These are phyloP conservation scores for Climacteris rufus DNA, from an alignment of 2,113 vertebrate genomes.

Conservation along the genomic window DNA sequence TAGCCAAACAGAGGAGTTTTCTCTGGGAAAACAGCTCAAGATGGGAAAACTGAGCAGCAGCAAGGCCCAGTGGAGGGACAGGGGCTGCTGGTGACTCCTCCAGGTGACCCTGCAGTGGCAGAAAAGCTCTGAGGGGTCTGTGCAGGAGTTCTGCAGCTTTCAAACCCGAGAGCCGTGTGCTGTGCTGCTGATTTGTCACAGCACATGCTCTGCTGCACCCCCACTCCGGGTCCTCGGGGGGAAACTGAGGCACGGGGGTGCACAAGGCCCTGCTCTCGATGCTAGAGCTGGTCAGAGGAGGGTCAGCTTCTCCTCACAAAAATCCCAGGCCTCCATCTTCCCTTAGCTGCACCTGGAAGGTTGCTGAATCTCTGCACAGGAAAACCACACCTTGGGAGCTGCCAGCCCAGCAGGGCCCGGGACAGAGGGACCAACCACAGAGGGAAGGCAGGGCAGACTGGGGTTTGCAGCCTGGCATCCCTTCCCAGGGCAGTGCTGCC, in stretches of 20 bases:
- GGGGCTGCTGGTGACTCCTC: background rate
- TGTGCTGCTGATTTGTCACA: background rate
- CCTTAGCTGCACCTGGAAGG: background rate
- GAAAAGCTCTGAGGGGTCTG: background rate
- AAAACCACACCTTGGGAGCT: background rate
- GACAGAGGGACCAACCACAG: background rate
- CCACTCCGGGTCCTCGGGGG: background rate
- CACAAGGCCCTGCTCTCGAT: rapidly evolving
- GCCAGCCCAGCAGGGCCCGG: background rate
- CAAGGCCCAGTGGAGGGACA: background rate
- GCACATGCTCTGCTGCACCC: background rate
- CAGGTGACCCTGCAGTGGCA: rapidly evolving
- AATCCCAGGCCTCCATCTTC: background rate
- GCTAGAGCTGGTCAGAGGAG: background rate
- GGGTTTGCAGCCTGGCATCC: background rate
- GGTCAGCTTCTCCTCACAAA: background rate
- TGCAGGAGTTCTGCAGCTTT: background rate
- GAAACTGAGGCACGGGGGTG: background rate
- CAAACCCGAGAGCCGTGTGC: no score
- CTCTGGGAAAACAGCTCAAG: background rate
- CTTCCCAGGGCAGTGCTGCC: background rate
- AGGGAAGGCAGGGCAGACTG: background rate
- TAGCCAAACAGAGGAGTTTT: background rate
- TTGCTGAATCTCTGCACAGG: background rate
- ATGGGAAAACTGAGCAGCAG: background rate